These are phyloP conservation scores for Nyctibius bracteatus DNA, from an alignment of 2,113 vertebrate species.

Conservation along the genomic window DNA sequence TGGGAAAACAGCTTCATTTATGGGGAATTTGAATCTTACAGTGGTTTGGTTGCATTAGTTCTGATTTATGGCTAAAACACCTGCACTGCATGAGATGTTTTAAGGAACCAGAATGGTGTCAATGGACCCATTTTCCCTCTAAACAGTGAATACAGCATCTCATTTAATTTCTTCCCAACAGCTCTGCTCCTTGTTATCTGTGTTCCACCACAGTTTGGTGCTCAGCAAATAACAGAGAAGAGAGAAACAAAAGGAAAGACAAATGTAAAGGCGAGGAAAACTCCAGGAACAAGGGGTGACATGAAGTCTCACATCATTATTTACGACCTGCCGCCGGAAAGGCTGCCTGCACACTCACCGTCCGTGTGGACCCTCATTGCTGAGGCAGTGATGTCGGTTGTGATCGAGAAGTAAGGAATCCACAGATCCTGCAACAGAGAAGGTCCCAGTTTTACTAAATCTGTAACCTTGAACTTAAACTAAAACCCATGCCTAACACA, in stretches of 20 bases:
- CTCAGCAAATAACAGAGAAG: background rate
- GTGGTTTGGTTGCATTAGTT: background rate
- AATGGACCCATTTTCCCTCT: background rate
- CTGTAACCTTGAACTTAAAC: background rate
- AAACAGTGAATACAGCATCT: background rate
- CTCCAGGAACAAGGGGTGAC: background rate
- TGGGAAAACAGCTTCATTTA: background rate
- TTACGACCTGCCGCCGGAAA: background rate
- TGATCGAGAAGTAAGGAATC: conserved; percentile 91
- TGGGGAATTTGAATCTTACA: background rate
- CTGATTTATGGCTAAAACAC: background rate
- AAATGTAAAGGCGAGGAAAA: background rate
- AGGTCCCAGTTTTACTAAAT: background rate
- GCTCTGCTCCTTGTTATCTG: background rate
- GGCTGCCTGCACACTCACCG: conserved; percentile 66
- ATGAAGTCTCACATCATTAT: background rate
- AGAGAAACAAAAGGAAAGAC: background rate
- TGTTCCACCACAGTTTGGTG: background rate
- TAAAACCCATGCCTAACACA: background rate
- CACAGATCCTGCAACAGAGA: conserved; percentile 83
- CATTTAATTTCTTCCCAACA: background rate
- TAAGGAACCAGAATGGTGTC: background rate
- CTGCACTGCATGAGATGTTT: background rate
- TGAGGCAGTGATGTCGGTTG: conserved; percentile 91
- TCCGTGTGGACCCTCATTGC: conserved; percentile 90